Evolutionary conservation across 2,888 invertebrate species (phyloP), one percentile per base, ranked within the genome.

Genomic region (Lasioglossum leucozonium): DNA sequence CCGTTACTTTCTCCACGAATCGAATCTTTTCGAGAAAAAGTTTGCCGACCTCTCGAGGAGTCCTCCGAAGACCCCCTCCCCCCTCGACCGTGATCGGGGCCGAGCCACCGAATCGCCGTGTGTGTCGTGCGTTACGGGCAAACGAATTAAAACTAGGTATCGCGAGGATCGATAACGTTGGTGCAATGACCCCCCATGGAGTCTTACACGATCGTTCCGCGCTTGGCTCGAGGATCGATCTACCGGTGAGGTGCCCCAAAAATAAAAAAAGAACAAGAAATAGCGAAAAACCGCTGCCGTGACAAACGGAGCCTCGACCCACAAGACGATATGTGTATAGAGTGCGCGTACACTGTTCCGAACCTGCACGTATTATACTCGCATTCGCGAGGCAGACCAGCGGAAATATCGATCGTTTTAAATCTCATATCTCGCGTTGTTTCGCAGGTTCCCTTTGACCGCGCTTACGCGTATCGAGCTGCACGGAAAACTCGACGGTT

Each of bases 371-470:
- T 26, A 26, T 16, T 58, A 76, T 78, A 76, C 73, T 51, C 13
- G 58, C 77, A 62, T 30, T 79, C 72, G 79, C 42, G 78, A 82
- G 74, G 42, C 82, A 74, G 77, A 77, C 79, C 74, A 34, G 72
- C 44, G 37, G 42, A 67, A 78, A 88, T 90, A 90, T 90, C 87
- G 90, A 90, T 90, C 89, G 87, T 76, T 75, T 87, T 82, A 85
- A 90, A 87, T 90, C 90, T 85, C 82, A 82, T 79, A 88, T 88
- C 86, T 84, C 71, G 65, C 82, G 71, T 82, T 82, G 44, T 72
- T 84, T 65, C 16, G 58, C 84, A n/a, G 55, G 40, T 34, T 58
- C 40, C 44, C 30, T 47, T 73, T 62, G 30, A 30, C 47, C n/a
- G n/a, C 13, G 40, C 34, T 67, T 22, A 34, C 40, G 10, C 13